Base-by-base conservation (phyloP, 92 coral and sea anemone genomes). In the Umimayanthus kanabou region DNA sequence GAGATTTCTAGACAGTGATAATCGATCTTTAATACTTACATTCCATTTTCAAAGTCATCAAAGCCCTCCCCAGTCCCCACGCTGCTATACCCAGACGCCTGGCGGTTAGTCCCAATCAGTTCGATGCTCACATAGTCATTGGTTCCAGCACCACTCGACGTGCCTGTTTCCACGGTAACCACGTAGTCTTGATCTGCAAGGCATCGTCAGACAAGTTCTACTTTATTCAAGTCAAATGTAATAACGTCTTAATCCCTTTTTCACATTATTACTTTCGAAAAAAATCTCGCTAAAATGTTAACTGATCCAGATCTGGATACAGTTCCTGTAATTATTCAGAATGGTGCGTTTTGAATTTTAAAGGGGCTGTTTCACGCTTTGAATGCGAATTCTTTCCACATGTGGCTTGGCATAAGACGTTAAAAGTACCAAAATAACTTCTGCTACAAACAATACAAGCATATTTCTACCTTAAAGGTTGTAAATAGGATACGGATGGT, bases 51-150 rank as follows among this genome's bases (percentile, higher is more conserved):
- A 83, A 83, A 83, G 58, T 83, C 87, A 33, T 83, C 78, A 47
- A 83, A 83, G 33, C 87, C 87, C 64, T 83, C 87, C 42, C 87
- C 87, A 83, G 87, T 83, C 42, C 87, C 87, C 43, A 83, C 87
- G 49, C 87, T 83, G 87, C 87, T 83, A 23, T 42, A 70, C 55
- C 87, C 87, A 70, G 87, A 83, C 30, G 22, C 50, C 37, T 70
- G 47, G 9, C 67, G 49, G 65, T n/a, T 61, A 61, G 26, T 4
- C 9, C 69, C 26, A 61, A 61, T 3, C 2, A 61, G 69, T 20
- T 61, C 26, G 69, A 61, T 22, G n/a, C 1, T 2, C 3, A 23
- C 26, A 20, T 20, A 61, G 69, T 61, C 26, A 6, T 83, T 45
- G 20, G 87, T 83, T 8, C 77, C 87, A 26, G 87, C 87, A 2